A percentile compares a stretch with the other conserved stretches of the same genome.
These are phyloP conservation scores for Melanitta fusca DNA, from an alignment of 2,797 vertebrate genomes.

Conservation along the genomic window DNA sequence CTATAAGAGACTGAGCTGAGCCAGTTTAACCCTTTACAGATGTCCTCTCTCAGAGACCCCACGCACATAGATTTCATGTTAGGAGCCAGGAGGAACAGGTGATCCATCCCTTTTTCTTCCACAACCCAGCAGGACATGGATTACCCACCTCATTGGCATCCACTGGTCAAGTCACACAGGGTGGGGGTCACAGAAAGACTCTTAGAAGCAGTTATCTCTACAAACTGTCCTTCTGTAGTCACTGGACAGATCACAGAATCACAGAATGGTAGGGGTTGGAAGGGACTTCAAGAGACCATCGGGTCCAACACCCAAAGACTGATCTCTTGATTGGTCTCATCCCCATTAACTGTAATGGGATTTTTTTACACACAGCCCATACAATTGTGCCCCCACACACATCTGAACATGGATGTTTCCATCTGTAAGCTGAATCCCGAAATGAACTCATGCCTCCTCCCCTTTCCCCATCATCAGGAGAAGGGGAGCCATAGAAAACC, in stretches of 20 bases:
- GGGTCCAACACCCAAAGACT: no score
- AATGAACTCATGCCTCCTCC: neutral
- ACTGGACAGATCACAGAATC: neutral
- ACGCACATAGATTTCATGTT: neutral
- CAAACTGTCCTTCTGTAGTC: neutral
- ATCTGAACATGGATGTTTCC: neutral
- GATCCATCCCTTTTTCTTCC: neutral
- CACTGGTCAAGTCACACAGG: neutral
- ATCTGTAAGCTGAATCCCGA: neutral
- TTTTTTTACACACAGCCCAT: neutral
- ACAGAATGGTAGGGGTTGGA: no score
- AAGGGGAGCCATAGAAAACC: neutral
- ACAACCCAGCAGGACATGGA: neutral
- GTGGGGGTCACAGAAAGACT: neutral
- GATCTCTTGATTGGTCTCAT: neutral
- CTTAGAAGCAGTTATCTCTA: neutral
- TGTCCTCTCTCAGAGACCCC: neutral
- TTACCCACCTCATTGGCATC: neutral
- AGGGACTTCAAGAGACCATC: no score
- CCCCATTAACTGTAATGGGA: neutral
- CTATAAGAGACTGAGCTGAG: neutral
- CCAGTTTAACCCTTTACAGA: neutral
- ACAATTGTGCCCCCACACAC: fast-evolving
- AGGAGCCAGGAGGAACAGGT: neutral
- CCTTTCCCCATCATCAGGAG: neutral